These are phyloP conservation scores for Chiloscyllium plagiosum DNA, from an alignment of 2,113 vertebrate genomes.

Conservation along the genomic window DNA sequence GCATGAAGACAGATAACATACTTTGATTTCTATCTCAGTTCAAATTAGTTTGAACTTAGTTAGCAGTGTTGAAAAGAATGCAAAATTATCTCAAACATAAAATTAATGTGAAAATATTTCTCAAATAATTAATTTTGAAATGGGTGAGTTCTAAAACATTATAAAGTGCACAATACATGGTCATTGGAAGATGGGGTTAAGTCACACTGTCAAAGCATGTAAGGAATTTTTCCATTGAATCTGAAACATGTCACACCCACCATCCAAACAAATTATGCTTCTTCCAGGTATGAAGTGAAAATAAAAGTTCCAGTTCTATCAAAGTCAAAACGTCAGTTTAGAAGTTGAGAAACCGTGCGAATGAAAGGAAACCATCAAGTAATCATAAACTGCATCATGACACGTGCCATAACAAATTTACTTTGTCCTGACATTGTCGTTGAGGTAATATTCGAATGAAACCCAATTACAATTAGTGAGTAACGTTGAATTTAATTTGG, in stretches of 20 bases:
- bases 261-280: neutral
- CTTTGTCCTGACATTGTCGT: neutral
- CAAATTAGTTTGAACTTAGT: neutral
- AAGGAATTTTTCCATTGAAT: neutral
- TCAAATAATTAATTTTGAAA: neutral
- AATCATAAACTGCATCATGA: neutral
- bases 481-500: neutral
- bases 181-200: neutral
- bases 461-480: neutral
- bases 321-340: neutral
- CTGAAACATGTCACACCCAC: neutral
- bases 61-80: neutral
- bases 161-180: neutral
- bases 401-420: neutral
- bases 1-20: neutral
- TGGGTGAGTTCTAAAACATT: neutral
- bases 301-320: neutral
- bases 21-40: neutral
- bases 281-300: neutral
- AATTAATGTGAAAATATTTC: neutral
- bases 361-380: neutral
- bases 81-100: neutral
- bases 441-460: neutral
- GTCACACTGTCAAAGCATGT: neutral
- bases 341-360: too few species aligned